Base-by-base conservation (phyloP, 2,113 vertebrate genomes). In the Pterocles gutturalis region DNA sequence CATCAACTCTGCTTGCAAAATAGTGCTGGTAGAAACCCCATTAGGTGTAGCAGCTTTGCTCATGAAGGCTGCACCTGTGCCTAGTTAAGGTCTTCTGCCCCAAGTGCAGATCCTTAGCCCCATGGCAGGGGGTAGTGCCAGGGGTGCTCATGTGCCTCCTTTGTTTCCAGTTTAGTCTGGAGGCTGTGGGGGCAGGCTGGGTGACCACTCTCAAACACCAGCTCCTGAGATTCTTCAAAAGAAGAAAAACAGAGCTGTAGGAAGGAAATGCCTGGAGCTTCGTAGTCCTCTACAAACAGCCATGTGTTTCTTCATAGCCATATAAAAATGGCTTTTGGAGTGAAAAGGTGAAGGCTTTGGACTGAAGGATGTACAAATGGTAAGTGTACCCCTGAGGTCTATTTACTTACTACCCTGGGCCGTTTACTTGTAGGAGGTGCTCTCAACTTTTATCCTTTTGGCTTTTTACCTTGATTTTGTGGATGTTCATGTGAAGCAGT, bases 231-330 rank as follows among this genome's bases (percentile, higher is more conserved):
- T 29, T 29, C 34, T 77, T 49, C 4, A 7, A 43, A 88, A 31
- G 5, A 1, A 0, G 1, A 2, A 8, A 11, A 3, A 19, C 46
- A 70, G 17, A 45, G 6, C 13, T 25, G 13, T 3, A 8, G 48
- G 25, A n/a, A 36, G 17, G 31, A 41, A 24, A 5, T 0, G 2
- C 2, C 5, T 58, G 17, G 20, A 18, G 22, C 3, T 69, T 29
- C 3, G 6, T 45, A 24, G 19, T 4, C 2, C 1, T 78, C 45
- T 38, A 4, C 36, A 10, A 22, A 33, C 20, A 55, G 26, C 24
- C 0, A 1, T 0, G 1, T 29, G 49, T 34, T 88, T 81, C 36
- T 58, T 29, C 0, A 3, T 2, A 33, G 41, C 1, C 0, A 0
- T 31, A 5, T 9, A 13, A n/a, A 49, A 53, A 36, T 17, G 7